Evolutionary conservation across 2,888 invertebrate genomes (phyloP).

Genomic region (Ramazzottius varieornatus): DNA sequence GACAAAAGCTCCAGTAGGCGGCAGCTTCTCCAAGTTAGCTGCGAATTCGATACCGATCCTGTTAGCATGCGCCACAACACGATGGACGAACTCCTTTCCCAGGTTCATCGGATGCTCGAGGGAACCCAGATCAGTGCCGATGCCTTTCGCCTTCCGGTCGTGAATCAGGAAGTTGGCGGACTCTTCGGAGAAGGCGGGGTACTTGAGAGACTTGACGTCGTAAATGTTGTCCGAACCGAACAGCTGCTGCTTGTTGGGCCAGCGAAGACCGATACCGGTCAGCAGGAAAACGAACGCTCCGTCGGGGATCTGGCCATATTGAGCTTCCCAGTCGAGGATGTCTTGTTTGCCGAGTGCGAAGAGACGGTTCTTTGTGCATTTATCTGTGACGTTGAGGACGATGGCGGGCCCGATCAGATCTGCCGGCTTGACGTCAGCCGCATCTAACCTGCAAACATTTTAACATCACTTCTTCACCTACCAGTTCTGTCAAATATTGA

Average conservation of each 20-base stretch:
- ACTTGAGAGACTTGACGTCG: background rate
- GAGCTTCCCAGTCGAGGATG: background rate
- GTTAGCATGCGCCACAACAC: slow-evolving; percentile 6
- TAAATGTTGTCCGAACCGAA: background rate
- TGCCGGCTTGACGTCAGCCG: background rate
- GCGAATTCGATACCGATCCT: slow-evolving; percentile 14
- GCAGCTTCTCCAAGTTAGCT: slow-evolving; percentile 13
- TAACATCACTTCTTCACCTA: background rate
- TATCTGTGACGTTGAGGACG: background rate
- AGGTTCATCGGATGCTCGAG: background rate
- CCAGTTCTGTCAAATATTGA: background rate
- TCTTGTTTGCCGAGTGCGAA: background rate
- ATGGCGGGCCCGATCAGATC: background rate
- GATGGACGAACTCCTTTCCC: background rate
- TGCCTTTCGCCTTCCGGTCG: background rate
- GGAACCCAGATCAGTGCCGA: background rate
- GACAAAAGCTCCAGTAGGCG: slow-evolving; percentile 12
- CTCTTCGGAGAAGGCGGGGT: background rate
- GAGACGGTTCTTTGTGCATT: background rate
- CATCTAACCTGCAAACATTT: background rate
- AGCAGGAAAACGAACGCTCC: background rate
- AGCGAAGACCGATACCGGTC: background rate
- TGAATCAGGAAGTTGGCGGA: background rate
- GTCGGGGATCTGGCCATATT: background rate
- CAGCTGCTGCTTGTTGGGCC: background rate